Evolutionary conservation across 2,888 invertebrate species (phyloP), one percentile per base, ranked within the genome.

Genomic region (Cosmia trapezina): DNA sequence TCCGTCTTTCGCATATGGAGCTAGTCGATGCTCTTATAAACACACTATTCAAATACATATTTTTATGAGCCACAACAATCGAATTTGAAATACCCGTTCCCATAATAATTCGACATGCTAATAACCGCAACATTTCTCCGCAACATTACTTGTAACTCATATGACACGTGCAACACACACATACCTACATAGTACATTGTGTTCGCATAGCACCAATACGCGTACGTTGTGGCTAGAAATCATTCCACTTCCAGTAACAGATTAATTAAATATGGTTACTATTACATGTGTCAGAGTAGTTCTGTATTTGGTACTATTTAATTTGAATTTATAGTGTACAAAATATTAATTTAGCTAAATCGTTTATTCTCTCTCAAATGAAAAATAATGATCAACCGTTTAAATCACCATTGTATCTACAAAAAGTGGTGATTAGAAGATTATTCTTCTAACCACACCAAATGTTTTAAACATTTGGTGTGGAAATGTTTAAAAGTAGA

Each of bases 141-240:
- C 45, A 59, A 28, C n/a, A 5, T 59, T n/a, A 70, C 59, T 17
- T 47, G 51, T 41, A n/a, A 43, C 37, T 37, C 43, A 22, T 57
- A 59, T 63, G 69, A 59, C 57, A 72, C 76, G 79, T 72, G 80
- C 45, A 59, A 28, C 22, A 5, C 37, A 56, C 47, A 54, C 11
- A 62, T 49, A 61, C 22, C 59, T 45, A 28, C 5, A 6, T n/a
- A 47, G 1, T 7, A 49, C 6, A 53, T 4, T 37, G 4, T 56
- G 33, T 76, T 56, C 37, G 6, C 49, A 19, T 19, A 49, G 6
- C 7, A 47, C 47, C n/a, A 45, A 77, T 45, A 45, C 37, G 49
- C 45, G 59, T 80, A 12, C 41, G 54, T 49, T 57, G 74, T 17
- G 63, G 73, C 60, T 60, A 14, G 12, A n/a, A 64, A 49, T 54